Base-by-base conservation (phyloP, 2,113 vertebrate species). In the Tenrec ecaudatus region DNA sequence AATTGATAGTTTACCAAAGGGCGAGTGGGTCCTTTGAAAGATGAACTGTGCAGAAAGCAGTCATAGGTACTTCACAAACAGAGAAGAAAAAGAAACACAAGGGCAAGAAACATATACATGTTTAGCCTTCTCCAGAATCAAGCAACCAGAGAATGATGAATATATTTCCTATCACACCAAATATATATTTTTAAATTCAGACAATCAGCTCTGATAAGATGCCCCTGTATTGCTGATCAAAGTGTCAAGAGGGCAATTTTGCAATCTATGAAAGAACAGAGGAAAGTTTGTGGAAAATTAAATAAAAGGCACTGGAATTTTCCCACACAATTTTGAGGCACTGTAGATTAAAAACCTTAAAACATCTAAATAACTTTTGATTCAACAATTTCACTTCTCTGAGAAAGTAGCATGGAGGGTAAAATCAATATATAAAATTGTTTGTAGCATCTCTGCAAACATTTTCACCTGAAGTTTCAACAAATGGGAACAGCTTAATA, bases 331-430 rank as follows among this genome's bases (percentile, higher is more conserved):
- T 47, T 47, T 47, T 47, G 43, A 47, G 43, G 43, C 43, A 47
- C 43, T n/a, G n/a, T n/a, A n/a, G n/a, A 38, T 76, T 36, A 94
- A 94, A 93, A 69, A 25, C n/a, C 60, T 92, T 84, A 86, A 91
- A 93, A 53, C 91, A 76, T 71, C 82, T 62, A 93, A 91, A 69
- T 76, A 82, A 6, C 25, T 40, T 40, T 40, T 40, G 40, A 40
- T 40, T 40, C 40, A 40, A 40, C 40, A 40, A 40, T 40, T 40
- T 40, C 40, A 3, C 40, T 92, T 40, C 40, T 40, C 40, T 40
- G 89, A 68, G 20, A 93, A 89, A 89, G 47, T 81, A 81, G 80
- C 17, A 8, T 57, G 27, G 76, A 66, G 33, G 64, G 40, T 77
- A 25, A 94, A 81, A 93, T 71, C 82, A 89, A 91, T 36, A 2